phyloP scores from a whole-genome alignment of 2,113 vertebrate genomes.

The Pterocles burchelli region DNA sequence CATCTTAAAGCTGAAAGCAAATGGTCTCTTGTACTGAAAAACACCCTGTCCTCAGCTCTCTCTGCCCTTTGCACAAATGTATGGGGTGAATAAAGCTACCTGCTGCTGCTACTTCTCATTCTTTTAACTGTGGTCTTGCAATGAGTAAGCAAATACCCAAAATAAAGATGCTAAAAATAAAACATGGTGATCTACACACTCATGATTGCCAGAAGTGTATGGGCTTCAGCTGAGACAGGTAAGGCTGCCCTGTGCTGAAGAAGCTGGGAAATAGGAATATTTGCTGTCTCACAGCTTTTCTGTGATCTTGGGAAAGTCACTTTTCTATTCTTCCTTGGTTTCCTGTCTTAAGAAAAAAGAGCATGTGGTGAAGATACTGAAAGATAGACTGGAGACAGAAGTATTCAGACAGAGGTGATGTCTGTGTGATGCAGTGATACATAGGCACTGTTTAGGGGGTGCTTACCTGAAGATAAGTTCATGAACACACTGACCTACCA shows the following conservation, averaged over 20 bases:
- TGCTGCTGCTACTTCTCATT: neutral
- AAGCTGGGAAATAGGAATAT: neutral
- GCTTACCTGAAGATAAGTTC: neutral
- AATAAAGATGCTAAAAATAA: neutral
- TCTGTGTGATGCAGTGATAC: neutral
- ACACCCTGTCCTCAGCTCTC: accelerated
- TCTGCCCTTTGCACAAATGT: neutral
- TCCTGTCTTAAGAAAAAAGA: neutral
- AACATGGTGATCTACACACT: neutral
- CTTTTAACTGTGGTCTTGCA: neutral
- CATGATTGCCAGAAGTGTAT: neutral
- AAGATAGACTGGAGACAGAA: neutral
- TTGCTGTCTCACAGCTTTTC: neutral
- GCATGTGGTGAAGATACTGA: neutral
- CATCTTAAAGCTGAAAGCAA: neutral
- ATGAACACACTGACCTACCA: accelerated
- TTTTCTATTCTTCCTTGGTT: neutral
- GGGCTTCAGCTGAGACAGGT: neutral
- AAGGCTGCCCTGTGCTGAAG: too few species aligned
- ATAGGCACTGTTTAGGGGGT: neutral
- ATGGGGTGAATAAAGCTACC: neutral
- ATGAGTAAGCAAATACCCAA: neutral
- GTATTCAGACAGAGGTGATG: neutral
- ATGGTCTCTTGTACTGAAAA: neutral
- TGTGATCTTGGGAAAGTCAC: neutral